Conservation (phyloP, 1,140 invertebrate genomes). For the Cotesia vestalis region DNA sequence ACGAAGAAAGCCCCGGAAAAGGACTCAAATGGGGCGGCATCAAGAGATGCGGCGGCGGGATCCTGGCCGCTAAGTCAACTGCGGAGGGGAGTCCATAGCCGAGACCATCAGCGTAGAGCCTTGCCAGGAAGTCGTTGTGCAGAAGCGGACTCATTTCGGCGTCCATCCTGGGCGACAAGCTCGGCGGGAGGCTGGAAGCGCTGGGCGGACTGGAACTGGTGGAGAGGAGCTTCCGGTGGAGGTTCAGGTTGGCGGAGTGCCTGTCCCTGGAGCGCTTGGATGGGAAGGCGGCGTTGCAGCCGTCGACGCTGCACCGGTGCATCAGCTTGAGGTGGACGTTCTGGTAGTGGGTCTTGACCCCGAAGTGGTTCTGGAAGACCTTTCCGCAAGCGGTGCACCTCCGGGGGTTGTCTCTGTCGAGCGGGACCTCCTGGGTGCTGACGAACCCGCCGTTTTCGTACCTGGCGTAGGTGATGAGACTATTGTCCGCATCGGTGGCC, state of each 20-base stretch:
- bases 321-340: conserved; percentile 95
- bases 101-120: conserved; percentile 78
- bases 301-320: conserved; percentile 95
- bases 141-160: conserved; percentile 63
- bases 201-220: conserved; percentile 71
- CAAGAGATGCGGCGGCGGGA: conserved; percentile 57
- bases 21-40: conserved; percentile 60
- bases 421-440: conserved; percentile 81
- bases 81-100: conserved; percentile 53
- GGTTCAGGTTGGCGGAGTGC: conserved; percentile 90
- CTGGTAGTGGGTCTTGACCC: conserved; percentile 95
- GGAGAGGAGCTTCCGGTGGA: conserved; percentile 88
- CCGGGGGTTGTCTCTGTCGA: conserved; percentile 83
- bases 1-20: conserved; percentile 59
- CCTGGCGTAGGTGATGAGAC: conserved; percentile 70
- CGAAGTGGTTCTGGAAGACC: conserved; percentile 93
- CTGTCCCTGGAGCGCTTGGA: conserved; percentile 92
- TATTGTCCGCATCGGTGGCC: conserved; percentile 65
- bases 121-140: conserved; percentile 82
- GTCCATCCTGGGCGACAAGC: conserved; percentile 58
- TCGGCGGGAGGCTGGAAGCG: conserved; percentile 64
- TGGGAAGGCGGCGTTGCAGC: conserved; percentile 96
- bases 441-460: conserved; percentile 79
- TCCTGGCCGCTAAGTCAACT: conserved; percentile 56
- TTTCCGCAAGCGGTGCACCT: conserved; percentile 92